Evolutionary conservation across 2,797 vertebrate species (phyloP).

Genomic region (Chloroceryle amazona): DNA sequence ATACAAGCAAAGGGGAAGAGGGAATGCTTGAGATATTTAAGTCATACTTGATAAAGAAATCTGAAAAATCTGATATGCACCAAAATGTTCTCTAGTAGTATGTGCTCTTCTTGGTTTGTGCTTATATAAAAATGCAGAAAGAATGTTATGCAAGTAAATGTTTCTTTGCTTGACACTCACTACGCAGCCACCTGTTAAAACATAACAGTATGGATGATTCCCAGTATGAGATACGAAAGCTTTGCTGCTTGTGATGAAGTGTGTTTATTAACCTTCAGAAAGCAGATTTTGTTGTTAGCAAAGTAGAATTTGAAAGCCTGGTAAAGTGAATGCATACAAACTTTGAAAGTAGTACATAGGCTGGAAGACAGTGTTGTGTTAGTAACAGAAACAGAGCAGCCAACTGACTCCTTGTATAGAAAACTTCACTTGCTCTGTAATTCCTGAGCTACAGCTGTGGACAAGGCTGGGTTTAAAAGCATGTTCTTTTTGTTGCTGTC

Average conservation of each 20-base stretch:
- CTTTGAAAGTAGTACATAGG: not conserved
- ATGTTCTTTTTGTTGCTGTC: not conserved
- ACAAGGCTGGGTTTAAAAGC: not conserved
- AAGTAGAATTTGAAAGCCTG: not conserved
- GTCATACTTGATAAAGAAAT: not conserved
- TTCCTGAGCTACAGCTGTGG: not conserved
- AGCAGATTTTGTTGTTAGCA: not conserved
- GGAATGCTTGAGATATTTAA: not conserved
- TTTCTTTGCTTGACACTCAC: slow-evolving; percentile 35
- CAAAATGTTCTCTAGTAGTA: not conserved
- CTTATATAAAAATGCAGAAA: slow-evolving; percentile 57
- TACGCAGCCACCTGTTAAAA: slow-evolving; percentile 53
- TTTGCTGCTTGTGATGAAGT: not conserved
- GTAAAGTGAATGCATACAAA: not conserved
- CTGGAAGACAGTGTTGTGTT: not conserved
- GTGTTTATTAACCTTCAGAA: not conserved
- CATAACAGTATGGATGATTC: not conserved
- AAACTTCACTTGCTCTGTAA: not conserved
- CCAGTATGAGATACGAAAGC: not conserved
- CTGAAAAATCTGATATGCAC: not conserved
- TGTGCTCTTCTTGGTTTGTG: slow-evolving; percentile 2
- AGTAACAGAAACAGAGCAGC: not conserved
- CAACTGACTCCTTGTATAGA: not conserved
- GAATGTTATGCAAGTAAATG: slow-evolving; percentile 27
- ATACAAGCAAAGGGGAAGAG: not conserved